Evolutionary conservation across 2,797 vertebrate genomes (phyloP).

Genomic region (Lepilemur septentrionalis): DNA sequence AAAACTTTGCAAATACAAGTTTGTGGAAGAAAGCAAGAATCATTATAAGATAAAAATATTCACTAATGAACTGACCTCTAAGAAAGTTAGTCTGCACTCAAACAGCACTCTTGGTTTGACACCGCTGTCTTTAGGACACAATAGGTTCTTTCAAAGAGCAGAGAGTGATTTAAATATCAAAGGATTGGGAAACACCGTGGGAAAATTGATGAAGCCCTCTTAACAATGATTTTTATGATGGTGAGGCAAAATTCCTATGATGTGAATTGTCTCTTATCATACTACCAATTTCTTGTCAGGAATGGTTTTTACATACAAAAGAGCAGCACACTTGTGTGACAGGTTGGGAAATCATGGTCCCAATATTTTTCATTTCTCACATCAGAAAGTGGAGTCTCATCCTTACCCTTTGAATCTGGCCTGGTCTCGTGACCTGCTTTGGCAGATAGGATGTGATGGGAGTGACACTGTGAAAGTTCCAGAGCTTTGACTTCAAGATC

Average conservation of each 20-base stretch:
- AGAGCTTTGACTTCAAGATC: not conserved
- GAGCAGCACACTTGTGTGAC: not conserved
- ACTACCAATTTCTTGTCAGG: not conserved
- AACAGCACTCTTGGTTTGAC: not conserved
- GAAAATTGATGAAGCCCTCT: not conserved
- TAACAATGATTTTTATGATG: not conserved
- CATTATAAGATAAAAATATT: not conserved
- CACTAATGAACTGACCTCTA: not conserved
- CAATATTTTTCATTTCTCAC: not conserved
- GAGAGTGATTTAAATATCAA: constrained; percentile 9
- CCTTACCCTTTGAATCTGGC: not conserved
- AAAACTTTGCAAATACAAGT: not conserved
- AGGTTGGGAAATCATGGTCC: not conserved
- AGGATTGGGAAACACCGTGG: not conserved
- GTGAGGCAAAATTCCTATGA: not conserved
- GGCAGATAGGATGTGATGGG: not conserved
- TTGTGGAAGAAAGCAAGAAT: not conserved
- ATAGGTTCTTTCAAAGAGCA: not conserved
- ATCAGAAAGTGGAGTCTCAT: not conserved
- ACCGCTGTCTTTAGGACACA: not conserved
- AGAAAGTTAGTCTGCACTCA: not conserved
- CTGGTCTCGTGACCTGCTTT: not conserved
- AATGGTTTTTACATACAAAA: not conserved
- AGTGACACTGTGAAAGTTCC: not conserved
- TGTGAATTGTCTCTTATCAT: not conserved